phyloP scores from a whole-genome alignment of 2,797 vertebrate species.

The Cryptoprocta ferox region DNA sequence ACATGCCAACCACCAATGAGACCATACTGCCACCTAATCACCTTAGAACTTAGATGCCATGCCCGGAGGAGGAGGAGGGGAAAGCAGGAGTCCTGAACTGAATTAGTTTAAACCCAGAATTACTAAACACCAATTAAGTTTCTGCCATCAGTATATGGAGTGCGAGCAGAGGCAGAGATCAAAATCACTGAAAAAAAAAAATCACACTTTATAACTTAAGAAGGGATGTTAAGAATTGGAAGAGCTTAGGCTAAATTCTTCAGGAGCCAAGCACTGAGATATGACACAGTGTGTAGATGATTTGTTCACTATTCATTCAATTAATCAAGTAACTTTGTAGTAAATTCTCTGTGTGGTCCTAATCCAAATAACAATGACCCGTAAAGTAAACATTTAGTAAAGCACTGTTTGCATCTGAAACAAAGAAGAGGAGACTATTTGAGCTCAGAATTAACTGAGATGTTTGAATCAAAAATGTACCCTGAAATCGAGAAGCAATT shows the following conservation, averaged over 20 bases:
- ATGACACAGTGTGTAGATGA: slow-evolving; percentile 15
- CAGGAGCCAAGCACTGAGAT: background rate
- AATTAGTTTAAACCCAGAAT: slow-evolving; percentile 50
- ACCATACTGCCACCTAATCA: background rate
- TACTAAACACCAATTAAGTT: slow-evolving; percentile 33
- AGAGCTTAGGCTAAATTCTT: slow-evolving; percentile 16
- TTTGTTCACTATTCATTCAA: slow-evolving; percentile 24
- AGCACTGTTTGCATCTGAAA: slow-evolving; percentile 31
- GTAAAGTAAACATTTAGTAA: slow-evolving; percentile 45
- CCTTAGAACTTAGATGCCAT: slow-evolving; percentile 8
- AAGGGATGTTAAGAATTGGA: slow-evolving; percentile 46
- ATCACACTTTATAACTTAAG: slow-evolving; percentile 26
- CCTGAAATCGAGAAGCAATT: slow-evolving; percentile 39
- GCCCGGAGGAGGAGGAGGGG: background rate
- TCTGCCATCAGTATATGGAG: background rate
- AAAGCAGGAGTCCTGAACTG: background rate
- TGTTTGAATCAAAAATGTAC: background rate
- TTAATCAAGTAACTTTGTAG: background rate
- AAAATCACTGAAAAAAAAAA: slow-evolving; percentile 27
- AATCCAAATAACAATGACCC: background rate
- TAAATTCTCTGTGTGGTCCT: slow-evolving; percentile 16
- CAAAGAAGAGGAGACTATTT: background rate
- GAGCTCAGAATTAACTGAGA: slow-evolving; percentile 28
- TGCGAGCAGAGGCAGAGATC: background rate
- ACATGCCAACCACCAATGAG: background rate